A percentile compares a stretch with the other conserved stretches of the same genome.
These are phyloP conservation scores for Cotesia vestalis DNA, from an alignment of 1,140 invertebrate genomes.

Conservation along the genomic window DNA sequence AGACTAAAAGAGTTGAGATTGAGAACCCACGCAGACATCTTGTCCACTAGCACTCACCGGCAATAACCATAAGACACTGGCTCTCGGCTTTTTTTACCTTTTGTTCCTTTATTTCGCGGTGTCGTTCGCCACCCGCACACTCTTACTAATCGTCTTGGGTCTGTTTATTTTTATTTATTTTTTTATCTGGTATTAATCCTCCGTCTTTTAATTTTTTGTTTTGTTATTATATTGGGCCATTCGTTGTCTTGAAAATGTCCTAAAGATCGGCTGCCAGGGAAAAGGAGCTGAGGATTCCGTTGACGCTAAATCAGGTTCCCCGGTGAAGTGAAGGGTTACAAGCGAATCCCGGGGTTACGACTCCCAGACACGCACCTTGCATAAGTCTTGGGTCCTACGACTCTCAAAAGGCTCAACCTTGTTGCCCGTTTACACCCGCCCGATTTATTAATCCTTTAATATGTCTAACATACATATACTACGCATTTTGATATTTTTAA, in stretches of 20 bases:
- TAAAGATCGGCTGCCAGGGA: neutral
- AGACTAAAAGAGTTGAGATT: neutral
- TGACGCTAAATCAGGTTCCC: slow-evolving; percentile 61
- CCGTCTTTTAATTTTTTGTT: neutral
- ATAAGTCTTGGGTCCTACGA: slow-evolving; percentile 50
- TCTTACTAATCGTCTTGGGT: slow-evolving; percentile 18
- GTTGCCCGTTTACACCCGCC: slow-evolving; percentile 42
- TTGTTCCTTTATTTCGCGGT: slow-evolving; percentile 40
- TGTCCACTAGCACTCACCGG: slow-evolving; percentile 47
- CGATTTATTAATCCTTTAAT: slow-evolving; percentile 53
- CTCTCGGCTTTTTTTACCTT: too few species aligned
- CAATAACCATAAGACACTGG: slow-evolving; percentile 61
- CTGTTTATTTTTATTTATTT: neutral
- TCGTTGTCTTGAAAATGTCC: neutral
- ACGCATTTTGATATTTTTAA: slow-evolving; percentile 30
- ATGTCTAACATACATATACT: slow-evolving; percentile 12
- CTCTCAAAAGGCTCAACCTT: slow-evolving; percentile 45
- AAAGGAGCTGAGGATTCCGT: slow-evolving; percentile 48
- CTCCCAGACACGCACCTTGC: slow-evolving; percentile 60
- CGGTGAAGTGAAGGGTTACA: slow-evolving; percentile 55
- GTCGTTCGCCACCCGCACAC: slow-evolving; percentile 25
- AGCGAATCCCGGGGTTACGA: slow-evolving; percentile 61
- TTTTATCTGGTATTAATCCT: neutral
- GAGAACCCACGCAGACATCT: slow-evolving; percentile 62
- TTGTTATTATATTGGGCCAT: slow-evolving; percentile 9